Conservation (phyloP, 2,113 vertebrate species). For the Oreotrochilus melanogaster region DNA sequence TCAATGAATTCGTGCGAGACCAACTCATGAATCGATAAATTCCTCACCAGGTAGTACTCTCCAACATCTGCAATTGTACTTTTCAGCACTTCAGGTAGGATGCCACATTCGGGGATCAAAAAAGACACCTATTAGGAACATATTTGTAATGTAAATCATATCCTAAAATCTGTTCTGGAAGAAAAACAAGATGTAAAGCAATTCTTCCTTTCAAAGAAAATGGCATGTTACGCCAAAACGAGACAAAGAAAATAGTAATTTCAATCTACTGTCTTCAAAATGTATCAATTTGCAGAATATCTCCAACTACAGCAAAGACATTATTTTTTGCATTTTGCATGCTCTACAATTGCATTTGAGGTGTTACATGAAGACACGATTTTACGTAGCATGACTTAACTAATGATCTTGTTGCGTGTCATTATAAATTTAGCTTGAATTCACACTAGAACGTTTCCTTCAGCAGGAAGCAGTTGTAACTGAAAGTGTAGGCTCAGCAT, state of each 20-base stretch:
- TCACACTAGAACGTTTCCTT: neutral
- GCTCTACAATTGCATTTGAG: neutral
- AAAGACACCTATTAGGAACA: slow-evolving; percentile 84
- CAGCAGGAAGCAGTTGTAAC: neutral
- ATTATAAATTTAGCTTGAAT: neutral
- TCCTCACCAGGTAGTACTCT: slow-evolving; percentile 85
- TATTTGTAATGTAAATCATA: neutral
- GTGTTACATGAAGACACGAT: neutral
- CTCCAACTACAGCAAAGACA: neutral
- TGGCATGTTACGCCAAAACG: neutral
- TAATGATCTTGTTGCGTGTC: neutral
- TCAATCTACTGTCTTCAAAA: neutral
- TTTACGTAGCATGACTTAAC: neutral
- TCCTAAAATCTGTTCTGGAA: neutral
- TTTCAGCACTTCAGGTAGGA: slow-evolving; percentile 80
- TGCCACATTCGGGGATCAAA: slow-evolving; percentile 88
- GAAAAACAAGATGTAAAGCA: neutral
- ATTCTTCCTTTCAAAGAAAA: neutral
- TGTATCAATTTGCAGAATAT: neutral
- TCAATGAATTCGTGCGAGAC: slow-evolving; percentile 82
- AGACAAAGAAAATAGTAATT: neutral
- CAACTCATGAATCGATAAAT: slow-evolving; percentile 81
- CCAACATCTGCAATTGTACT: slow-evolving; percentile 73
- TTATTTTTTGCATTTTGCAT: neutral
- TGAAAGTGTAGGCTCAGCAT: neutral